Evolutionary conservation across 1,140 invertebrate genomes (phyloP).

Genomic region (Trichomalopsis sarcophagae): DNA sequence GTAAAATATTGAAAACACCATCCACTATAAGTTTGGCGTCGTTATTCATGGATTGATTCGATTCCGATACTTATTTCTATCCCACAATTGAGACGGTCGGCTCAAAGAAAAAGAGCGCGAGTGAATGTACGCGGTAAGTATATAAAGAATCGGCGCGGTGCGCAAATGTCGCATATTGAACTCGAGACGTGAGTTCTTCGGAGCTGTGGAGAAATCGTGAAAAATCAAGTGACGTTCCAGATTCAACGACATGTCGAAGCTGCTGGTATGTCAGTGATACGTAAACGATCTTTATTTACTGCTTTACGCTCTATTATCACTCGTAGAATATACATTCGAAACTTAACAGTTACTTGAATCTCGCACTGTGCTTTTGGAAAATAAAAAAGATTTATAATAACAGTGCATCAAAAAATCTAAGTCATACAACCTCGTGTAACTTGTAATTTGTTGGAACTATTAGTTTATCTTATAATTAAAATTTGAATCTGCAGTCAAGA

Average conservation of each 20-base stretch:
- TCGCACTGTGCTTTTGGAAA: no score
- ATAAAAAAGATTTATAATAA: no score
- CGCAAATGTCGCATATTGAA: conserved; percentile 53
- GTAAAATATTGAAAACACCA: neutral
- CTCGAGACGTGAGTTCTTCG: conserved; percentile 24
- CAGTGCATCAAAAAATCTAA: no score
- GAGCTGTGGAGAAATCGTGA: conserved; percentile 44
- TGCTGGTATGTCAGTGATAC: neutral
- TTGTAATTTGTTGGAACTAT: neutral
- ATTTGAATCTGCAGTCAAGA: neutral
- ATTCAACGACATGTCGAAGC: conserved; percentile 23
- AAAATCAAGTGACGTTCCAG: conserved; percentile 22
- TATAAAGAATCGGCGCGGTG: conserved; percentile 60
- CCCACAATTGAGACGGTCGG: neutral
- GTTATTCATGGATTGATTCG: no score
- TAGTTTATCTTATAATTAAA: neutral
- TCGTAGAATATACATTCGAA: no score
- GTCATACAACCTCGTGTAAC: no score
- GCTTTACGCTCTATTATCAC: no score
- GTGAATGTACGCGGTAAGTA: conserved; percentile 64
- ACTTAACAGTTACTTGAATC: no score
- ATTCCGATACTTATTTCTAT: neutral
- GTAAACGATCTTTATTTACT: neutral
- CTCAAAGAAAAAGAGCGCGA: conserved; percentile 57
- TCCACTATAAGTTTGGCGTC: no score